Base-by-base conservation (phyloP, 2,888 invertebrate species). In the Andrena fulva region DNA sequence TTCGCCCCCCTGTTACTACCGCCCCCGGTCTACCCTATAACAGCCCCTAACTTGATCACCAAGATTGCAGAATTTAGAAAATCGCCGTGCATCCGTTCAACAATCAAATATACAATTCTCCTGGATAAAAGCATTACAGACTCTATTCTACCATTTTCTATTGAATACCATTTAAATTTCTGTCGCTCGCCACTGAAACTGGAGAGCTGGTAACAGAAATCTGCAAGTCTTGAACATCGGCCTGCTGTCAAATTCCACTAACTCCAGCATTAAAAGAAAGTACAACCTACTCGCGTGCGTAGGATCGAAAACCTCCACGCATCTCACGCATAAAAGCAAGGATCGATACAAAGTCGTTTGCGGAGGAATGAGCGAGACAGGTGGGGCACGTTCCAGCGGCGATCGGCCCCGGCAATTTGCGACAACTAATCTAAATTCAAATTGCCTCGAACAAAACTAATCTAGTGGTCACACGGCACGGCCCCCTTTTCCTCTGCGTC, bases 341-440 rank as follows among this genome's bases (percentile, higher is more conserved):
- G 8, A 1, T n/a, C n/a, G 10, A 27, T 42, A 62, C 54, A 71
- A 60, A 74, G 71, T 27, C 27, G 68, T 69, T 56, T 52, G 20
- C 48, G 10, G 77, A 78, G 86, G 80, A 80, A 86, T 77, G 70
- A 74, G 69, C 71, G 29, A 8, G 81, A 67, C 70, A 69, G 68
- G 71, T 64, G 69, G 29, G 73, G 82, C 69, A 80, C 66, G 77
- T 72, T 66, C 67, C 67, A 70, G 80, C 82, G 85, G 86, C 88
- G 89, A 91, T 91, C 88, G 90, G 89, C 87, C 85, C 86, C 87
- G 89, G 89, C 92, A 92, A 93, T 93, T 91, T 92, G 92, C 91
- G 91, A 92, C 92, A 93, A 92, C 93, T 93, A 93, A 93, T 93
- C 92, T 93, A 93, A 93, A 93, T 93, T 93, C 93, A 93, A 93